Evolutionary conservation across 1,140 invertebrate genomes (phyloP), one percentile per base, ranked within the genome.

Genomic region (Tachypleus tridentatus): DNA sequence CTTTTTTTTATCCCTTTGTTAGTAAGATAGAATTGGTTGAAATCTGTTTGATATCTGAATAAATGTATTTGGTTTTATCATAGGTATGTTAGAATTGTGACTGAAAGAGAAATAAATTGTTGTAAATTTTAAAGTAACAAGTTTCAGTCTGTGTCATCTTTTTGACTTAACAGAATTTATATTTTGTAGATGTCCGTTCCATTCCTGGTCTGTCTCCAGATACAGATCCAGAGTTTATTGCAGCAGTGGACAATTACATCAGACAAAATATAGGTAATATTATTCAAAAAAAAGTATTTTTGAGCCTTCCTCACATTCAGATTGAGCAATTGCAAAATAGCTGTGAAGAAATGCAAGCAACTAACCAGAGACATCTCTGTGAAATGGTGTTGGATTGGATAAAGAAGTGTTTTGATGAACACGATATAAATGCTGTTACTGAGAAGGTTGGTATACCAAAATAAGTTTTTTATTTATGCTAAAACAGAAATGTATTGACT

Each of bases 211-310:
- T 88, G 63, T 77, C 80, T 66, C 29, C 29, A 29, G 29, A 29
- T 29, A 77, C 77, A 60, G 83, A 85, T 74, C 80, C 81, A 60
- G 77, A 80, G 54, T 82, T 87, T 64, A 79, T 82, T 29, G 74
- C 78, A 61, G 79, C 82, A 72, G 82, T 88, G 54, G 87, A 90
- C 76, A 73, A 77, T 5, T 91, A 83, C 76, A 89, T 93, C 67
- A 79, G 82, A 7, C 79, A 84, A 68, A 81, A 89, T 73, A 85
- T 87, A 29, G 74, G 76, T 50, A 77, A 79, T 49, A 76, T 88
- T 29, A 80, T 82, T 56, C 77, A 80, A 69, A 80, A 79, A 76
- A 73, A 78, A 76, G 68, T 81, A 60, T 78, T 88, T 11, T 78
- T 83, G 49, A 77, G 80, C 6, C 76, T 89, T 54, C 82, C 83